A percentile compares a stretch with the other conserved stretches of the same genome.
phyloP scores from a whole-genome alignment of 2,888 invertebrate species.

The Lithodes maja region DNA sequence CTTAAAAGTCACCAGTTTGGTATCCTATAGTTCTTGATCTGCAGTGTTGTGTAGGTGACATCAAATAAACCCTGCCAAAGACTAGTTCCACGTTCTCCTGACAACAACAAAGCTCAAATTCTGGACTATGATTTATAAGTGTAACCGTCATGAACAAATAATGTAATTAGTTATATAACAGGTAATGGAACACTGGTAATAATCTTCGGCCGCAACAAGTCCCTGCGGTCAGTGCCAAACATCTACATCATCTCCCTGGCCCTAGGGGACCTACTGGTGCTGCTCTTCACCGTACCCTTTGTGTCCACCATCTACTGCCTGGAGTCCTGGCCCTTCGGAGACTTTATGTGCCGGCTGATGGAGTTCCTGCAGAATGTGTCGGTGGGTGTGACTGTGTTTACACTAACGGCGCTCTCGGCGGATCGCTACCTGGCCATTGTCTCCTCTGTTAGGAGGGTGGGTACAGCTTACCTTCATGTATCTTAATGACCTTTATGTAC shows the following conservation, averaged over 20 bases:
- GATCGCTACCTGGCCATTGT: slow-evolving; percentile 95
- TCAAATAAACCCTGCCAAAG: no score
- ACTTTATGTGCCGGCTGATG: slow-evolving; percentile 85
- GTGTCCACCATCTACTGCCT: slow-evolving; percentile 90
- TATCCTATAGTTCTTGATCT: no score
- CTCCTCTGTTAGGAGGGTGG: slow-evolving; percentile 32
- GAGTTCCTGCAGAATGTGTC: slow-evolving; percentile 92
- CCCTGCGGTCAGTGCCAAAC: slow-evolving; percentile 62
- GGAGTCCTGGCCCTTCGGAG: slow-evolving; percentile 93
- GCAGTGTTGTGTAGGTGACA: no score
- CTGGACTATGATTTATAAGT: no score
- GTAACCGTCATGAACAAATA: no score
- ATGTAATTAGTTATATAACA: no score
- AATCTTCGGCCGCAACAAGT: slow-evolving; percentile 57
- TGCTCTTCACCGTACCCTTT: slow-evolving; percentile 76
- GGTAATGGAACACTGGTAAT: slow-evolving; percentile 64
- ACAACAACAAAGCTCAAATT: no score
- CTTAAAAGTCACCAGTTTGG: no score
- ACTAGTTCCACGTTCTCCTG: no score
- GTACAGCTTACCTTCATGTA: no score
- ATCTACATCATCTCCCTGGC: slow-evolving; percentile 72
- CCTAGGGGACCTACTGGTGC: no score
- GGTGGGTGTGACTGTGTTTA: slow-evolving; percentile 83
- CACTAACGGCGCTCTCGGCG: slow-evolving; percentile 82
- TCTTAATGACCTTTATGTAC: no score